phyloP scores from a whole-genome alignment of 2,113 vertebrate species.

The Semicossyphus pulcher region DNA sequence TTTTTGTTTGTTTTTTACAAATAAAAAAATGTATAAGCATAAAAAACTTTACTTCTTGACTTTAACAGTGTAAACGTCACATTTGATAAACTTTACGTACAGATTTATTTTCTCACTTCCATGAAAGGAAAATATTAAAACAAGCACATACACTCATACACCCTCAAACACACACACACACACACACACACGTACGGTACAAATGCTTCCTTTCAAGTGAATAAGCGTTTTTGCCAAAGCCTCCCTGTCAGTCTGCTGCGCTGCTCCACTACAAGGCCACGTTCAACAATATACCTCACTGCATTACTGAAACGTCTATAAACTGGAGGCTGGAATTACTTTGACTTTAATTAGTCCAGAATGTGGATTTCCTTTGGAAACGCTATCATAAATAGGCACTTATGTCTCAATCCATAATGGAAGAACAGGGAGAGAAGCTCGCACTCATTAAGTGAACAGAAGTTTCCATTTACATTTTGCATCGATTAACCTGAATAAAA shows the following conservation, averaged over 20 bases:
- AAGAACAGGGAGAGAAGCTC: constrained; percentile 8
- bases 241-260: constrained; percentile 9
- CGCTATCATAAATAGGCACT: constrained; percentile 24
- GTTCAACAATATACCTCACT: constrained; percentile 72
- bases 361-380: constrained; percentile 57
- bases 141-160: background rate
- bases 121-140: background rate
- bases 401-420: constrained; percentile 21
- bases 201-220: constrained; percentile 21
- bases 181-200: background rate
- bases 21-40: too few species aligned
- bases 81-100: background rate
- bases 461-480: constrained; percentile 31
- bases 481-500: constrained; percentile 46
- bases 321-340: constrained; percentile 30
- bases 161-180: constrained; percentile 1
- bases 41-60: too few species aligned
- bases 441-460: constrained; percentile 22
- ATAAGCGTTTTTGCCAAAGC: constrained; percentile 17
- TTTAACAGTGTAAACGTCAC: background rate
- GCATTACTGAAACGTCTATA: constrained; percentile 69
- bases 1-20: too few species aligned
- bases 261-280: constrained; percentile 27
- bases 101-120: background rate
- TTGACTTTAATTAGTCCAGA: constrained; percentile 47